Conservation (phyloP, 2,113 vertebrate genomes). For the Ameiurus melas region DNA sequence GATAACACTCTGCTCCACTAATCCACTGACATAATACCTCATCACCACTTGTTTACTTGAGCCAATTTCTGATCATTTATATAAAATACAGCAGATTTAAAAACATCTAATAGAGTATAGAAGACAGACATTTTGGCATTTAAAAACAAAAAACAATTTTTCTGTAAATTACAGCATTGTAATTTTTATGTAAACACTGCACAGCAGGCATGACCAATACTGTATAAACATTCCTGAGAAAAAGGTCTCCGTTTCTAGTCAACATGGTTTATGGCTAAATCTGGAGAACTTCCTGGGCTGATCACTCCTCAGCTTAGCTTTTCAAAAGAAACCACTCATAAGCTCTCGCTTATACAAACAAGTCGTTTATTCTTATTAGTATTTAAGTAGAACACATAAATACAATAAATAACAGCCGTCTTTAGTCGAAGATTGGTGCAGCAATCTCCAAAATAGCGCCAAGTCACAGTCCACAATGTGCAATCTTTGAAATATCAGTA, state of each 20-base stretch:
- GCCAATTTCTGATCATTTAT: neutral
- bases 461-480: neutral
- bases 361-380: neutral
- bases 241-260: neutral
- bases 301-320: neutral
- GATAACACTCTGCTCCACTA: conserved; percentile 47
- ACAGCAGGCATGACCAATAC: too few species aligned
- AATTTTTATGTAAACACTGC: neutral
- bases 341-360: neutral
- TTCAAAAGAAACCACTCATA: neutral
- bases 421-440: neutral
- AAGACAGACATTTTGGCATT: neutral
- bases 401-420: neutral
- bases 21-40: conserved; percentile 52
- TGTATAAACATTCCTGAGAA: conserved; percentile 3
- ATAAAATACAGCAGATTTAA: neutral
- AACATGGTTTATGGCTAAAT: conserved; percentile 14
- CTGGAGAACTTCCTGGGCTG: neutral
- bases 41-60: conserved; percentile 26
- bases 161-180: neutral
- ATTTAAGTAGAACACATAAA: neutral
- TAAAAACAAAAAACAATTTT: neutral
- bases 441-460: neutral
- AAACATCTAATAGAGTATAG: neutral
- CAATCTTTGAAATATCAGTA: neutral